These are phyloP conservation scores for Limanda limanda DNA, from an alignment of 2,113 vertebrate genomes.

Conservation along the genomic window DNA sequence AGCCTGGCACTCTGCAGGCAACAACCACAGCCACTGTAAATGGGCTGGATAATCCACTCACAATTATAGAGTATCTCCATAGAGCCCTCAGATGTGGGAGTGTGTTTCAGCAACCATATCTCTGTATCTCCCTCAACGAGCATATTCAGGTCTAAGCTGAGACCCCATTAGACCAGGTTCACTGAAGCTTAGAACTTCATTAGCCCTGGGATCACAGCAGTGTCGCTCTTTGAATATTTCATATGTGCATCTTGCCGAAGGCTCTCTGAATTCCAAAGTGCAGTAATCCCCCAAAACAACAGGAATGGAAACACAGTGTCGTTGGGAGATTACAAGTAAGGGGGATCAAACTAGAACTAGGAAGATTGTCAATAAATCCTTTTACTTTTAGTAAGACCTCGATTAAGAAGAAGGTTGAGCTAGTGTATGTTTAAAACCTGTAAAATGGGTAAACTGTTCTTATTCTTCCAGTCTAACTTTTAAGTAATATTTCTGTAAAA, in stretches of 20 bases:
- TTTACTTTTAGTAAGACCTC: too few species aligned
- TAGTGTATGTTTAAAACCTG: background rate
- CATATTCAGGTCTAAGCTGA: slow-evolving; percentile 1
- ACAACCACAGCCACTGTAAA: slow-evolving; percentile 77
- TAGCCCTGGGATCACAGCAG: background rate
- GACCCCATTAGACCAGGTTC: slow-evolving; percentile 20
- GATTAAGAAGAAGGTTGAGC: too few species aligned
- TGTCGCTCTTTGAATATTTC: background rate
- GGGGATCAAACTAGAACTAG: too few species aligned
- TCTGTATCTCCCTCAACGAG: slow-evolving; percentile 26
- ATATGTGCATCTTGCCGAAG: background rate
- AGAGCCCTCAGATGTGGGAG: slow-evolving; percentile 18
- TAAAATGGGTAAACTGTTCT: background rate
- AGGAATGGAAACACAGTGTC: background rate
- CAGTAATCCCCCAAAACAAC: background rate
- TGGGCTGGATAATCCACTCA: slow-evolving; percentile 75
- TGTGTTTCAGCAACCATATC: slow-evolving; percentile 19
- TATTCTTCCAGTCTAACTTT: background rate
- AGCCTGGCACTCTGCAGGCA: slow-evolving; percentile 66
- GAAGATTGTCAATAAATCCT: background rate
- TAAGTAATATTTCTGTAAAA: background rate
- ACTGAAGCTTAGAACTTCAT: slow-evolving; percentile 10
- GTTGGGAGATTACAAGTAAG: too few species aligned
- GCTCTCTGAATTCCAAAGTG: background rate
- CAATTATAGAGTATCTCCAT: slow-evolving; percentile 54